A percentile compares a stretch with the other conserved stretches of the same genome.
phyloP scores from a whole-genome alignment of 2,797 vertebrate genomes.

The Chiloscyllium punctatum region DNA sequence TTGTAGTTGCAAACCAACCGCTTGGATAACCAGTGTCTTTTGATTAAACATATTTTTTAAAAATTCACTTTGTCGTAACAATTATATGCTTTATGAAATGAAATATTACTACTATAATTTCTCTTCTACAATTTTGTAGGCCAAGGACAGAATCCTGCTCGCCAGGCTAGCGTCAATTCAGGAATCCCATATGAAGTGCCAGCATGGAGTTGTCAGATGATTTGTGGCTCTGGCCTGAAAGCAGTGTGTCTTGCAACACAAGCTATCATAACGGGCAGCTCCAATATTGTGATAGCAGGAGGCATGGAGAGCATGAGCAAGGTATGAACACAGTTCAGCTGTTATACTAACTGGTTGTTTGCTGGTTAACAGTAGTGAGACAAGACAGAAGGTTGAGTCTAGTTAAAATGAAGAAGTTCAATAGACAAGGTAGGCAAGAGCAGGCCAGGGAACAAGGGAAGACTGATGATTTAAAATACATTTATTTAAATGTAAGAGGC shows the following conservation, averaged over 20 bases:
- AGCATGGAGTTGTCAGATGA: slow-evolving; percentile 94
- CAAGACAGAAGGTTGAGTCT: too few relatives aligned
- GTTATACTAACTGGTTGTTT: background rate
- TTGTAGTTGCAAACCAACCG: too few relatives aligned
- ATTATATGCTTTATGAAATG: too few relatives aligned
- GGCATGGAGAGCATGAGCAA: slow-evolving; percentile 98
- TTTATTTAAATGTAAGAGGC: too few relatives aligned
- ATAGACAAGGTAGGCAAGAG: too few relatives aligned
- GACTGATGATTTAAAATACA: too few relatives aligned
- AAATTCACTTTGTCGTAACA: background rate
- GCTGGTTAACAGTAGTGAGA: too few relatives aligned
- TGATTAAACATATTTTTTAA: background rate
- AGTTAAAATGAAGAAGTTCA: too few relatives aligned
- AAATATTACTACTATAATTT: too few relatives aligned
- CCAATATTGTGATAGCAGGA: slow-evolving; percentile 82
- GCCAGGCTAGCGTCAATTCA: slow-evolving; percentile 78
- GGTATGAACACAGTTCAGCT: slow-evolving; percentile 54
- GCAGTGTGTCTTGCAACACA: slow-evolving; percentile 84
- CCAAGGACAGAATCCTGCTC: slow-evolving; percentile 83
- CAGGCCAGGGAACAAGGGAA: too few relatives aligned
- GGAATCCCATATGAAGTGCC: slow-evolving; percentile 84
- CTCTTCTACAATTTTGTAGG: slow-evolving; percentile 55
- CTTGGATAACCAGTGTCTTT: too few relatives aligned
- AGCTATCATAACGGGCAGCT: slow-evolving; percentile 71
- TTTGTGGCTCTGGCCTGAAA: slow-evolving; percentile 92